Base-by-base conservation (phyloP, 2,113 vertebrate species). In the Gallinago undulata region DNA sequence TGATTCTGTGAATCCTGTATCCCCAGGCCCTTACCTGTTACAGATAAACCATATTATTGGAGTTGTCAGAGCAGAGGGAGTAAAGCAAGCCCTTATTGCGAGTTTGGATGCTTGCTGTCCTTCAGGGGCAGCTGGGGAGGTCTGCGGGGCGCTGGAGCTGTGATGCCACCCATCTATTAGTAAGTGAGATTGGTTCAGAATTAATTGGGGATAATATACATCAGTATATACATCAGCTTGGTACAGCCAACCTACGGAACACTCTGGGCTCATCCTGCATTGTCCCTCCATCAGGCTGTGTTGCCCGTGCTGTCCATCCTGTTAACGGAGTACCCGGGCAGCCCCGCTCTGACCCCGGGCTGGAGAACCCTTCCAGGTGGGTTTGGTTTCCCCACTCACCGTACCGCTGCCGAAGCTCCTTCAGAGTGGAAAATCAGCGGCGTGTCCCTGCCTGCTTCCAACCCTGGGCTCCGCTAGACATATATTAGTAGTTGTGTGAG, bases 11-110 rank as follows among this genome's bases (percentile, higher is more conserved):
- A 64, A 70, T 97, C 90, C 95, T 96, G 68, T 97, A 97, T 98
- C 97, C 97, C 85, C 95, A 94, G 53, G 82, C 85, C 70, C 87
- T 88, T 88, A 55, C 57, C 89, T 86, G 83, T 63, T 72, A 39
- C 57, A 63, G 69, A 77, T 93, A 91, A 92, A 80, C 94, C 93
- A 78, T 43, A 95, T 93, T 97, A 97, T 91, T 94, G 95, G 95
- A 97, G 74, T 90, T 97, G 97, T 97, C 97, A 97, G 97, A 95
- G 95, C 96, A 92, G 79, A 96, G 73, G 68, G 96, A 94, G 94
- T 92, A 94, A 96, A 87, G 94, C 87, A 76, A 74, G 70, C 55
- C 79, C 56, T 48, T 8, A 1, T 2, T 7, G 28, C 0, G 82
- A 93, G 97, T 93, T 70, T 53, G 28, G 59, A 7, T 33, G 72